These are phyloP conservation scores for Flabesymbios commensalis DNA, from an alignment of 2,888 invertebrate genomes.

Conservation along the genomic window DNA sequence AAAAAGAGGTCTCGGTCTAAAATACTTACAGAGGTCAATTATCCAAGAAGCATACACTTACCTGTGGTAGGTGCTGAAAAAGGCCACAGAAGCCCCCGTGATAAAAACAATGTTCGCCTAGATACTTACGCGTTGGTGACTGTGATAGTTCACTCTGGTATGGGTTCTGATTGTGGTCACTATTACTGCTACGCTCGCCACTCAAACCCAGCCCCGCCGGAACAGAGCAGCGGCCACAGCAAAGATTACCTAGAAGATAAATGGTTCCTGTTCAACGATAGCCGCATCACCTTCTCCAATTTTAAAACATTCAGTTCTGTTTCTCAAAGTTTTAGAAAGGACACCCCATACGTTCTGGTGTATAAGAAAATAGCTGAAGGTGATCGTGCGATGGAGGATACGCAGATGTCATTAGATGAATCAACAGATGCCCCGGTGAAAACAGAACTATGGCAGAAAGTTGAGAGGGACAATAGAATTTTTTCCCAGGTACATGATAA, in stretches of 20 bases:
- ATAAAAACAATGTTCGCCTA: neutral
- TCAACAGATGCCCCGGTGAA: neutral
- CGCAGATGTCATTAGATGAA: neutral
- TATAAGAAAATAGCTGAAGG: conserved; percentile 62
- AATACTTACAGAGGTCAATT: conserved; percentile 67
- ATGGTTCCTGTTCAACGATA: conserved; percentile 85
- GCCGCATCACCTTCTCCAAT: conserved; percentile 67
- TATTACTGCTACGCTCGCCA: conserved; percentile 78
- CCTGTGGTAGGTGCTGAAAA: conserved; percentile 38
- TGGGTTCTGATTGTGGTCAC: conserved; percentile 82
- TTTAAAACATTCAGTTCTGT: conserved; percentile 46
- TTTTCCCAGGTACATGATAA: conserved; percentile 17
- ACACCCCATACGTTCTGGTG: conserved; percentile 83
- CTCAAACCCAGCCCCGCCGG: conserved; percentile 8
- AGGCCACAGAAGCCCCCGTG: neutral
- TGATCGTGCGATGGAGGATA: neutral
- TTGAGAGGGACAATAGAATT: conserved; percentile 18
- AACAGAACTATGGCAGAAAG: conserved; percentile 9
- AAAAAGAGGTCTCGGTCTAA: conserved; percentile 77
- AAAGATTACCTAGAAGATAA: conserved; percentile 59
- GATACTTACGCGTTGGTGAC: conserved; percentile 69
- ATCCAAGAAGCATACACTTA: conserved; percentile 54
- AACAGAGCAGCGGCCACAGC: neutral
- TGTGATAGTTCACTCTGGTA: conserved; percentile 82
- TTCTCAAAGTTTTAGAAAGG: conserved; percentile 66